A percentile compares a stretch with the other conserved stretches of the same genome.
phyloP scores from a whole-genome alignment of 2,113 vertebrate species.

The Megalops atlanticus region DNA sequence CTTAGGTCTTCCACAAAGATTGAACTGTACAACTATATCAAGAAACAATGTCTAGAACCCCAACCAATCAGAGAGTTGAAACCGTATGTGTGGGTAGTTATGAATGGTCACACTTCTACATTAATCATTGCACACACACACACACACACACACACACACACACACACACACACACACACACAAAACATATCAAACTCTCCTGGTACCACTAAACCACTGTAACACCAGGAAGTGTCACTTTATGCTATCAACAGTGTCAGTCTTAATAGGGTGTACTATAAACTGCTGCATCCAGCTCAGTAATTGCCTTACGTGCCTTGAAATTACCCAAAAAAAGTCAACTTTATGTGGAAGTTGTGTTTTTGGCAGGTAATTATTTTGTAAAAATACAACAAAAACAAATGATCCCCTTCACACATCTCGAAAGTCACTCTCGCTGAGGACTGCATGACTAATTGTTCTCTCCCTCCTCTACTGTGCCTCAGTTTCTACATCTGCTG shows the following conservation, averaged over 20 bases:
- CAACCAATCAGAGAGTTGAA: not conserved
- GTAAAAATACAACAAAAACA: not conserved
- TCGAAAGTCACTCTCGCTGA: not conserved
- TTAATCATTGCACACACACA: not conserved
- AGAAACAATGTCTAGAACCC: not conserved
- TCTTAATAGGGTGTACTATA: not conserved
- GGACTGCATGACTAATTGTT: not conserved
- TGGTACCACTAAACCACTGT: not conserved
- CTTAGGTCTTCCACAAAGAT: no score
- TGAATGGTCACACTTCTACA: not conserved
- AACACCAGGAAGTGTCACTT: not conserved
- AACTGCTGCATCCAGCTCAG: not conserved
- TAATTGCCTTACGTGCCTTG: not conserved
- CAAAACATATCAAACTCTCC: not conserved
- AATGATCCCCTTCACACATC: not conserved
- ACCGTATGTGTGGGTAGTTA: not conserved
- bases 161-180: no score
- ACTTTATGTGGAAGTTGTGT: not conserved
- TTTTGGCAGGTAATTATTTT: constrained; percentile 12
- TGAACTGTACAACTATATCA: not conserved
- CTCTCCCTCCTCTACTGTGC: not conserved
- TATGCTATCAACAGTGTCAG: not conserved
- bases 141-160: no score
- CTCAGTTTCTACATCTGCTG: not conserved
- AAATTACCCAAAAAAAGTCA: constrained; percentile 14